A percentile compares a stretch with the other conserved stretches of the same genome.
These are phyloP conservation scores for Yoshiicerus persimilis DNA, from an alignment of 1,140 invertebrate genomes.

Conservation along the genomic window DNA sequence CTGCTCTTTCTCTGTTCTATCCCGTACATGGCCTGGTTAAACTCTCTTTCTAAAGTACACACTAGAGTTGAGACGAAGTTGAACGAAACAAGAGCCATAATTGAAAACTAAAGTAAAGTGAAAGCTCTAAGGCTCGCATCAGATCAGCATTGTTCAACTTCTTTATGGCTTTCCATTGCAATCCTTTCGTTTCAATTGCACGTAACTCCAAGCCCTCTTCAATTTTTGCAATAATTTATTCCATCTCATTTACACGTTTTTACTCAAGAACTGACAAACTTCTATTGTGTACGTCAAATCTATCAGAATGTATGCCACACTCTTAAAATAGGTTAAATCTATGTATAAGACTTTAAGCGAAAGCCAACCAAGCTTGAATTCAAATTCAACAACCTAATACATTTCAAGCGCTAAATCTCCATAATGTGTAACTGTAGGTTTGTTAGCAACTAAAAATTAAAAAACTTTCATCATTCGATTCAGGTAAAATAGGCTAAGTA, in stretches of 20 bases:
- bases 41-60: background rate
- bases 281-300: background rate
- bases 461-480: background rate
- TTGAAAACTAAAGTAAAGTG: conserved; percentile 10
- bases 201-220: background rate
- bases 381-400: no score
- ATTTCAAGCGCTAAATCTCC: background rate
- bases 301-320: background rate
- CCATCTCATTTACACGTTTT: background rate
- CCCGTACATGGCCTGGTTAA: background rate
- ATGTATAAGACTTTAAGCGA: background rate
- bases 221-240: background rate
- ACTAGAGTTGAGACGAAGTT: background rate
- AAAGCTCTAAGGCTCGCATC: background rate
- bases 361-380: no score
- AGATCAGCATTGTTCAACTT: background rate
- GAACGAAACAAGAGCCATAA: conserved; percentile 1
- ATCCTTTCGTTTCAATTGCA: background rate
- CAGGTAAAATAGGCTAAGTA: background rate
- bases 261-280: background rate
- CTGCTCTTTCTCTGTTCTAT: background rate
- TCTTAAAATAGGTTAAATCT: background rate
- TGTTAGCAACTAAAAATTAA: background rate
- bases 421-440: background rate
- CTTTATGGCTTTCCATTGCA: background rate